Conservation (phyloP, 2,113 vertebrate genomes). For the Centropus unirufus region DNA sequence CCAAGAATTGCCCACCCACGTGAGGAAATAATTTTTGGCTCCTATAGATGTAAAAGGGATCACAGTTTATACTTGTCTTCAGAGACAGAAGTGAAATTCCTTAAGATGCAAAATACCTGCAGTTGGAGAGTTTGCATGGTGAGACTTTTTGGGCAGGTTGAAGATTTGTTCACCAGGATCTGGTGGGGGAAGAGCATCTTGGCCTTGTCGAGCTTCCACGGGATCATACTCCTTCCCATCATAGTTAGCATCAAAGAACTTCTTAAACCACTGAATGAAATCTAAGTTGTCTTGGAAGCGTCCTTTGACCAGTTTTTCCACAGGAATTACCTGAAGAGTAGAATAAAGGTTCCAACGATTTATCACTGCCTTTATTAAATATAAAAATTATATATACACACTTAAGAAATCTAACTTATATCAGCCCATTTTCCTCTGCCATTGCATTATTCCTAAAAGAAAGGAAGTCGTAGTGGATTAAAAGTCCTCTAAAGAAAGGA, state of each 20-base stretch:
- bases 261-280: conserved; percentile 99
- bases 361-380: background rate
- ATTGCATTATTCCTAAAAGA: background rate
- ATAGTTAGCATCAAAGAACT: conserved; percentile 98
- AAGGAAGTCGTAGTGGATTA: background rate
- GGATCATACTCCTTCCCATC: conserved; percentile 98
- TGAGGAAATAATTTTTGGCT: background rate
- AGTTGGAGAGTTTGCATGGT: conserved; percentile 95
- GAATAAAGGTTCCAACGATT: background rate
- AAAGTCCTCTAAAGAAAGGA: background rate
- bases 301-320: conserved; percentile 98
- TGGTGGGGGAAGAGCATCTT: conserved; percentile 95
- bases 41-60: background rate
- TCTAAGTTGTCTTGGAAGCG: conserved; percentile 99
- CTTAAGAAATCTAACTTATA: background rate
- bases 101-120: conserved; percentile 81
- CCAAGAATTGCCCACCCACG: background rate
- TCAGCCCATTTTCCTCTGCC: background rate
- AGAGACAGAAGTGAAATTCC: background rate
- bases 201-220: conserved; percentile 93
- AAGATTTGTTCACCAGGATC: conserved; percentile 99
- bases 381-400: background rate
- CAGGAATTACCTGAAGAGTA: conserved; percentile 91
- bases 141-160: conserved; percentile 97
- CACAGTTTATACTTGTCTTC: background rate